phyloP scores from a whole-genome alignment of 1,140 invertebrate species.

The Brachionus sp. region DNA sequence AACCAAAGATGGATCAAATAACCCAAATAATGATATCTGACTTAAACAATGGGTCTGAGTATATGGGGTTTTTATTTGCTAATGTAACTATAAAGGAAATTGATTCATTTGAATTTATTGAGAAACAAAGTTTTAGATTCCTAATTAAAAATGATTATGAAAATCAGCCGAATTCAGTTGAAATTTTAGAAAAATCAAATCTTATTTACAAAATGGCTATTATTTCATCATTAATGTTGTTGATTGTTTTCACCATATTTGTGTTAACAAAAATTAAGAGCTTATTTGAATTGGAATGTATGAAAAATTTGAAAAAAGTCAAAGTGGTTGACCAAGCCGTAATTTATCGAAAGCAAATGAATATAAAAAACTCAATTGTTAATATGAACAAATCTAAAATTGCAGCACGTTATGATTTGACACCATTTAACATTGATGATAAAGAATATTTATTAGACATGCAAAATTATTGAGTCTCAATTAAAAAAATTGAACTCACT shows the following conservation, averaged over 20 bases:
- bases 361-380: neutral
- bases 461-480: neutral
- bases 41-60: neutral
- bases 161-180: neutral
- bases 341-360: neutral
- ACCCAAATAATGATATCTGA: neutral
- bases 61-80: neutral
- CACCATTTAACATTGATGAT: neutral
- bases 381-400: neutral
- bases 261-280: neutral
- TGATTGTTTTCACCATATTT: neutral
- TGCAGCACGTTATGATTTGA: neutral
- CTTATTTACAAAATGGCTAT: neutral
- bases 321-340: neutral
- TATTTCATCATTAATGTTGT: neutral
- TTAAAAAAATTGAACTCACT: neutral
- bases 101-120: neutral
- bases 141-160: neutral
- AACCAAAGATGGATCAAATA: neutral
- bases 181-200: neutral
- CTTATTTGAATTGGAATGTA: neutral
- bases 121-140: neutral
- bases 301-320: neutral
- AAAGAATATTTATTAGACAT: neutral
- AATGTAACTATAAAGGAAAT: neutral